Base-by-base conservation (phyloP, 2,797 vertebrate species). In the Hirundo rustica region DNA sequence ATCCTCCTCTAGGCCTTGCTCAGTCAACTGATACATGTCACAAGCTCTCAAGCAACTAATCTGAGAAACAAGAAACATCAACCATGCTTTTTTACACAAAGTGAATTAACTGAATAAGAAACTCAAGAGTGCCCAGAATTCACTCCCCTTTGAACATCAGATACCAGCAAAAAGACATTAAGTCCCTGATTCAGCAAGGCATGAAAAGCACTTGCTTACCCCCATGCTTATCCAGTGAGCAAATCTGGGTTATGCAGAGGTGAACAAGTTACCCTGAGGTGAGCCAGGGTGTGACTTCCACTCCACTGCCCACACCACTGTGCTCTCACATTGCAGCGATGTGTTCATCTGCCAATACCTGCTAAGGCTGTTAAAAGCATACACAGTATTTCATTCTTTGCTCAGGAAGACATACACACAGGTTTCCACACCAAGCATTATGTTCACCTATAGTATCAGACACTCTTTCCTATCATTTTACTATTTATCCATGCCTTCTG, bases 151-250 rank as follows among this genome's bases (percentile, higher is more conserved):
- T 85, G 36, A 86, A 81, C 8, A 14, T 81, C 60, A 82, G 82
- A 85, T 42, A 95, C 51, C 60, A 86, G 76, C 36, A 93, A 79
- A 84, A 94, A 94, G 78, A 91, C 83, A 92, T 94, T 65, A 95
- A 85, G 77, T n/a, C 45, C 61, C 57, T 50, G 57, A 58, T 74
- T 93, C 94, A 96, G 76, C 72, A 95, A 87, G 79, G 92, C 89
- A 93, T 96, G 92, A 95, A 96, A 94, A 95, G 74, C 87, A 79
- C 70, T 94, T 83, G 88, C 85, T 96, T 88, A 92, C 66, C 89
- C 58, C 38, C 70, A 61, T 68, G 92, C 86, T 92, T 75, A 88
- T 92, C 88, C 88, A 90, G 54, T 0, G 11, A 91, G 72, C 12
- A 73, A 71, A 87, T 85, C 38, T 89, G 93, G 94, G 94, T 96